phyloP scores from a whole-genome alignment of 2,888 invertebrate genomes.

The Trilocha varians region DNA sequence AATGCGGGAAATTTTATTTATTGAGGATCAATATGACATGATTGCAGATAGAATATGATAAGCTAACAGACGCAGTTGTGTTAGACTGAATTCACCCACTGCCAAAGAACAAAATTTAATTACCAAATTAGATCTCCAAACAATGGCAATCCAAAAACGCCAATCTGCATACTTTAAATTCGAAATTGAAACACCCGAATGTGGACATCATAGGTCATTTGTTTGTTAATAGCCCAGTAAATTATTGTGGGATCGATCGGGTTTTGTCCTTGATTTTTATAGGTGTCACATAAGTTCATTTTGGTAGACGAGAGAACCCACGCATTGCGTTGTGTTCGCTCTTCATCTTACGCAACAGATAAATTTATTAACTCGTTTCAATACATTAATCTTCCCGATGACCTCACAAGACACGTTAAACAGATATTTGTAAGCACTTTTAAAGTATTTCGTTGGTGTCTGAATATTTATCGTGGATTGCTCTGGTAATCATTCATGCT shows the following conservation, averaged over 20 bases:
- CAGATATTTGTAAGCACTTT: conserved; percentile 27
- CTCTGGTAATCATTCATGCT: too few relatives aligned
- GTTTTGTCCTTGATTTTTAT: conserved; percentile 53
- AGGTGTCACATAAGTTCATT: conserved; percentile 37
- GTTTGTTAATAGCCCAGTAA: conserved; percentile 34
- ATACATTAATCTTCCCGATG: conserved; percentile 32
- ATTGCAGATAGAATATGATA: too few relatives aligned
- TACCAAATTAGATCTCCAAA: too few relatives aligned
- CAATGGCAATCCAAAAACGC: too few relatives aligned
- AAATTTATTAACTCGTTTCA: conserved; percentile 40
- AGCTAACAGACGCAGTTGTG: too few relatives aligned
- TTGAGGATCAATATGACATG: too few relatives aligned
- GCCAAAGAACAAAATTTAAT: too few relatives aligned
- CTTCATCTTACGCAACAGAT: conserved; percentile 41
- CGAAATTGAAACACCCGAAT: neutral
- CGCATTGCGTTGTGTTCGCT: conserved; percentile 37
- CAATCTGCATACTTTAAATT: too few relatives aligned
- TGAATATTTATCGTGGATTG: conserved; percentile 21
- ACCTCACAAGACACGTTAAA: conserved; percentile 29
- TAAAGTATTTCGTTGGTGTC: conserved; percentile 15
- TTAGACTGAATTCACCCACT: too few relatives aligned
- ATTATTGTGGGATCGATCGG: conserved; percentile 28
- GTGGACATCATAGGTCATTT: conserved; percentile 19
- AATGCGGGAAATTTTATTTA: too few relatives aligned
- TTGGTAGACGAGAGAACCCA: conserved; percentile 34